phyloP scores from a whole-genome alignment of 2,888 invertebrate species.

The Campoplex capitator region DNA sequence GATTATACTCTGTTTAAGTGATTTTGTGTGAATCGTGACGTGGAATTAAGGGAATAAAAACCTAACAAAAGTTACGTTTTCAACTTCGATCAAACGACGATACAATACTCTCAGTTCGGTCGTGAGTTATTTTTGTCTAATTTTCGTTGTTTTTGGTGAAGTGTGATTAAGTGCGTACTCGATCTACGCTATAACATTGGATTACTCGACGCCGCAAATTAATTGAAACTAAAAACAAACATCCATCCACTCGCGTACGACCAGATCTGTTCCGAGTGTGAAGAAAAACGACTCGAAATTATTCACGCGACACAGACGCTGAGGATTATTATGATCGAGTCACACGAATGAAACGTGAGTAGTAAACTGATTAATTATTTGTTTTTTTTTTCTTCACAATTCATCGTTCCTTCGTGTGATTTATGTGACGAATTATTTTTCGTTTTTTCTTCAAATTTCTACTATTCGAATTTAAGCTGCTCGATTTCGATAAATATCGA shows the following conservation, averaged over 20 bases:
- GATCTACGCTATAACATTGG: constrained; percentile 47
- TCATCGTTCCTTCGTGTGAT: neutral
- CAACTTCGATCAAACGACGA: neutral
- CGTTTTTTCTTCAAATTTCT: neutral
- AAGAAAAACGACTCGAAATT: constrained; percentile 23
- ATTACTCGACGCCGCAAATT: constrained; percentile 50
- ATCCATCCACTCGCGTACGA: neutral
- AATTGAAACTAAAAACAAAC: neutral
- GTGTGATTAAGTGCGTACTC: constrained; percentile 48
- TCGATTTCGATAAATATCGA: neutral
- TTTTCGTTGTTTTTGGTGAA: constrained; percentile 44
- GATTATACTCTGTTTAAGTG: constrained; percentile 29
- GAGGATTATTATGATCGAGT: constrained; percentile 61
- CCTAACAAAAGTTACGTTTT: neutral
- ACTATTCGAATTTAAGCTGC: neutral
- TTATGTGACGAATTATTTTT: neutral
- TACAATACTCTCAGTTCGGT: neutral
- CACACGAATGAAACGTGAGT: constrained; percentile 59
- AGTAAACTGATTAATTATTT: constrained; percentile 18
- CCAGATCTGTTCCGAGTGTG: constrained; percentile 9
- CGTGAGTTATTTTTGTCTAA: constrained; percentile 28
- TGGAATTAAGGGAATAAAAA: constrained; percentile 22
- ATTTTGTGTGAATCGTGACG: constrained; percentile 48
- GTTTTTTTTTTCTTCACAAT: neutral
- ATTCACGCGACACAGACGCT: constrained; percentile 31